Conservation (phyloP, 2,797 vertebrate genomes). For the Phataginus tricuspis region DNA sequence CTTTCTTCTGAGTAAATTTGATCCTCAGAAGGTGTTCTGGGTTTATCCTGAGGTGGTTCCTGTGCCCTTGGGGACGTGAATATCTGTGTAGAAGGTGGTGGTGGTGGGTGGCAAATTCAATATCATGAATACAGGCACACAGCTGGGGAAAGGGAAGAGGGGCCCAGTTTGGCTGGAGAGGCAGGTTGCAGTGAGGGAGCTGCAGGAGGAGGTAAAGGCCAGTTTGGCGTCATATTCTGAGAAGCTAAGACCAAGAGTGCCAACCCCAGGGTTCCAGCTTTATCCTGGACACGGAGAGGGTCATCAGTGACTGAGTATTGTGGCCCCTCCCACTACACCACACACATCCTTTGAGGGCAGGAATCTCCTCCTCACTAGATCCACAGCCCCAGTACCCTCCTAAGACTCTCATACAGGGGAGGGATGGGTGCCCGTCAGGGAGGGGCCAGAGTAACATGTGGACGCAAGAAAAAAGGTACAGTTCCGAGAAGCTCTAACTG, state of each 20-base stretch:
- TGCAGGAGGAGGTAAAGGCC: background rate
- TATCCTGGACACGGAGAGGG: background rate
- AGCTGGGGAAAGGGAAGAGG: background rate
- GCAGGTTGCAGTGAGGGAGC: background rate
- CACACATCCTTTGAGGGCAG: too few relatives aligned
- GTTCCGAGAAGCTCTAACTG: background rate
- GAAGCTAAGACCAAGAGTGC: background rate
- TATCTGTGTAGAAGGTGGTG: background rate
- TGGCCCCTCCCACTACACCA: background rate
- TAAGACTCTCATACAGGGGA: too few relatives aligned
- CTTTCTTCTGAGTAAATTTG: background rate
- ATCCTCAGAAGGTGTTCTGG: background rate
- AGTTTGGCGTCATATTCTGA: background rate
- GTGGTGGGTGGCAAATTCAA: background rate
- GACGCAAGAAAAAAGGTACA: too few relatives aligned
- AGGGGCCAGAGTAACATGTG: background rate
- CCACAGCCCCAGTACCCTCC: too few relatives aligned
- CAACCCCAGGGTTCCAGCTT: background rate
- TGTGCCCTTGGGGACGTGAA: background rate
- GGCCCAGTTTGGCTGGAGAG: background rate
- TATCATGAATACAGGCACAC: background rate
- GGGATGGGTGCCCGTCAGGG: background rate
- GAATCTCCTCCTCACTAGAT: too few relatives aligned
- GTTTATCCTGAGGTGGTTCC: background rate
- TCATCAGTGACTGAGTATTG: background rate